Evolutionary conservation across 2,113 vertebrate genomes (phyloP).

Genomic region (Piprites chloris): DNA sequence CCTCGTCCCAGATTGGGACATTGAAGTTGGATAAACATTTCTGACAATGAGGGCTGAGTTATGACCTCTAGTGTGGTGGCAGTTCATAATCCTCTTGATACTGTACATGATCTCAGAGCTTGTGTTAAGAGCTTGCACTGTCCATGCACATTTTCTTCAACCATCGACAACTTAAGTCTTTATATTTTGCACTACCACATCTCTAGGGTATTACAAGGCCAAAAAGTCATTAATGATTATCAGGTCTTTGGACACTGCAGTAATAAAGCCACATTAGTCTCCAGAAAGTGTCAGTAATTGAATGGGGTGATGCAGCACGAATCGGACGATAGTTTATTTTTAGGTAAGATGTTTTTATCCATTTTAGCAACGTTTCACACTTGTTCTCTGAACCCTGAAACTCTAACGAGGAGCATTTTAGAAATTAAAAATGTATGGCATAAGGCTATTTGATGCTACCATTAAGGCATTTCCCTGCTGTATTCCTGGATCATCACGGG

Average conservation of each 20-base stretch:
- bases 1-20: background rate
- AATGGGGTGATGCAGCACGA: background rate
- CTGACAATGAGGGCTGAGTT: background rate
- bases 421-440: constrained; percentile 57
- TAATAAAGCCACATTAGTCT: background rate
- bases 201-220: background rate
- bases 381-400: background rate
- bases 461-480: constrained; percentile 26
- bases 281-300: background rate
- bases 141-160: background rate
- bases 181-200: background rate
- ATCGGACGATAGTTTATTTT: background rate
- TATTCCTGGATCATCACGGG: constrained; percentile 1
- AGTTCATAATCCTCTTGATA: background rate
- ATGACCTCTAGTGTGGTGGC: background rate
- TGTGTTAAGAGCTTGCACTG: background rate
- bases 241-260: background rate
- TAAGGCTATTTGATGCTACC: constrained; percentile 32
- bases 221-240: background rate
- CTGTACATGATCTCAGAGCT: background rate
- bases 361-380: background rate
- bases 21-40: background rate
- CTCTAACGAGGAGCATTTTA: background rate
- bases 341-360: background rate
- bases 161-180: background rate